phyloP scores from a whole-genome alignment of 1,140 invertebrate genomes.

The Bombus turneri region DNA sequence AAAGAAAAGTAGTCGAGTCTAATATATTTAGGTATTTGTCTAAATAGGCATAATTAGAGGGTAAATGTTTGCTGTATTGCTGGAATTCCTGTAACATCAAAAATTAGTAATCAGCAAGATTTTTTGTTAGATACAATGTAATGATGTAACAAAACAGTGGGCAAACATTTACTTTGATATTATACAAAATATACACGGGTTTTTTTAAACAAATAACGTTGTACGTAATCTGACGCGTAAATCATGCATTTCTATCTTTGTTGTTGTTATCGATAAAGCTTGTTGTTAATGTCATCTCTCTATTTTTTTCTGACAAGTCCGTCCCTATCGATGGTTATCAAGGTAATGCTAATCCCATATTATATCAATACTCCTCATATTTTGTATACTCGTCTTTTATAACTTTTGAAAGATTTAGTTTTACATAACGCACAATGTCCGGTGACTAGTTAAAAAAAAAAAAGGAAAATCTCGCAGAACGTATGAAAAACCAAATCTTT shows the following conservation, averaged over 20 bases:
- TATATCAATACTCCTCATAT: conserved; percentile 82
- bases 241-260: conserved; percentile 78
- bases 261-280: conserved; percentile 81
- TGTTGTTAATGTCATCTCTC: conserved; percentile 83
- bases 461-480: neutral
- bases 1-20: conserved; percentile 23
- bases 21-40: conserved; percentile 48
- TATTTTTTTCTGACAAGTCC: conserved; percentile 83
- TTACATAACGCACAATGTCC: conserved; percentile 24
- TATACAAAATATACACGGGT: conserved; percentile 44
- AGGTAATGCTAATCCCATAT: conserved; percentile 83
- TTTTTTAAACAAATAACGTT: conserved; percentile 49
- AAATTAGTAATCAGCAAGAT: neutral
- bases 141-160: conserved; percentile 2
- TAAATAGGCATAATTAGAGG: conserved; percentile 46
- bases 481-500: conserved; percentile 72
- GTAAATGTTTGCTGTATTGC: conserved; percentile 71
- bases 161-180: conserved; percentile 72
- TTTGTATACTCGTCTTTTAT: conserved; percentile 77
- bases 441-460: neutral
- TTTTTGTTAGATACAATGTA: neutral
- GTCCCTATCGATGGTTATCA: conserved; percentile 83
- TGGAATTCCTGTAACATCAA: neutral
- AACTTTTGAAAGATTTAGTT: conserved; percentile 77
- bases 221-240: conserved; percentile 58